Evolutionary conservation across 2,113 vertebrate species (phyloP).

Genomic region (Rafetus swinhoei): DNA sequence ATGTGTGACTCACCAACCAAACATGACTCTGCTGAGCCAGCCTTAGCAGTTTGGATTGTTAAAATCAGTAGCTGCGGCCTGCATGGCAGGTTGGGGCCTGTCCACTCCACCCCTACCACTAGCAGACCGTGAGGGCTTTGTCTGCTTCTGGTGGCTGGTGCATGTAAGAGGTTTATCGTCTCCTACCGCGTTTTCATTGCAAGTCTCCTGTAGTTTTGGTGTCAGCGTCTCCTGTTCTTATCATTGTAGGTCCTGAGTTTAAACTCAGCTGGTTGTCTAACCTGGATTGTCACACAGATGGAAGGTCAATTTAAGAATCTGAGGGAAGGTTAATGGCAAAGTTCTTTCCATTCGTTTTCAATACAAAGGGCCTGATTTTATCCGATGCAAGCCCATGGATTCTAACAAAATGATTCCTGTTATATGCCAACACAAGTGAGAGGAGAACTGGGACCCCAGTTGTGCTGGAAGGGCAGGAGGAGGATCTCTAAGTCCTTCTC

Average conservation of each 20-base stretch:
- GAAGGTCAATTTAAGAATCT: background rate
- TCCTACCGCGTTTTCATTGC: background rate
- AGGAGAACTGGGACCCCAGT: background rate
- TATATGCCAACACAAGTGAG: background rate
- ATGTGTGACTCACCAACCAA: background rate
- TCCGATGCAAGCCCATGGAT: background rate
- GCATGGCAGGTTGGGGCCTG: background rate
- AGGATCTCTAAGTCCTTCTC: background rate
- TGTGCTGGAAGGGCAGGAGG: background rate
- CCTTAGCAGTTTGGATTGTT: background rate
- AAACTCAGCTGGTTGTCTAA: background rate
- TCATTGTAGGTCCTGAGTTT: background rate
- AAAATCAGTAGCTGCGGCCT: background rate
- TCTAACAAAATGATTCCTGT: background rate
- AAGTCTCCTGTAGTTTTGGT: background rate
- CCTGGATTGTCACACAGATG: background rate
- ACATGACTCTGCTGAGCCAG: background rate
- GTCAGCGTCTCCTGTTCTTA: background rate
- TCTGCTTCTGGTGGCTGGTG: fast-evolving
- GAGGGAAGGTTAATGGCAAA: background rate
- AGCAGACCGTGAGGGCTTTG: fast-evolving
- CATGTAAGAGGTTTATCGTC: background rate
- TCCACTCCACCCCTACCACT: fast-evolving
- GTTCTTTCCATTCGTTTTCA: background rate
- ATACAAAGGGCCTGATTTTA: background rate